Evolutionary conservation across 2,797 vertebrate species (phyloP).

Genomic region (Atherinosoma microstoma): DNA sequence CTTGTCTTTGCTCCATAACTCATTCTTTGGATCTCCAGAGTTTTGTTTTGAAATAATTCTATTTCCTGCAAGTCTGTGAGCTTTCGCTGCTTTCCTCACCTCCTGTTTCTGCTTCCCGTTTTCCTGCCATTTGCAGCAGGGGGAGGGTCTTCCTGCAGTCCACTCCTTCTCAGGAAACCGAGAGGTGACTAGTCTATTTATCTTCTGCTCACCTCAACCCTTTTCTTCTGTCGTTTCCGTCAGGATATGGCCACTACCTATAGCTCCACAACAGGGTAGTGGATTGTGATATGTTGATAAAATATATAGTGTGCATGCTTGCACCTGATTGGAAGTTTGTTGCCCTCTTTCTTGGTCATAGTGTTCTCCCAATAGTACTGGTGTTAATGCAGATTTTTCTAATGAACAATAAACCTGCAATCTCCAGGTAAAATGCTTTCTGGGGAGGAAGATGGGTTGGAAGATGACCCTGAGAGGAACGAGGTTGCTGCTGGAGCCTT

Average conservation of each 20-base stretch:
- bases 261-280: background rate
- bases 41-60: conserved; percentile 12
- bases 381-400: background rate
- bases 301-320: background rate
- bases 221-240: conserved; percentile 18
- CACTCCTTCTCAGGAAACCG: conserved; percentile 94
- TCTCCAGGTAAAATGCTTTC: conserved; percentile 90
- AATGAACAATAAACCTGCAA: conserved; percentile 28
- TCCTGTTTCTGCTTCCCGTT: conserved; percentile 85
- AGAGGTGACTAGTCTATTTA: conserved; percentile 92
- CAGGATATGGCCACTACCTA: background rate
- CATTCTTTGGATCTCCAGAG: conserved; percentile 1
- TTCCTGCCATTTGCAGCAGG: conserved; percentile 91
- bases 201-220: conserved; percentile 37
- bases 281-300: background rate
- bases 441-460: conserved; percentile 93
- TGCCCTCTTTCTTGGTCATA: background rate
- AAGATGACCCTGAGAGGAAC: conserved; percentile 92
- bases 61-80: conserved; percentile 57
- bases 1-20: conserved; percentile 57
- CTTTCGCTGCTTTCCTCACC: conserved; percentile 77
- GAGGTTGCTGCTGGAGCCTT: conserved; percentile 88
- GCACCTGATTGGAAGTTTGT: conserved; percentile 20
- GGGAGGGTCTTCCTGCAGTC: conserved; percentile 96
- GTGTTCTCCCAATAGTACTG: background rate